Percentiles rank a stretch among this genome's conserved stretches.
Conservation (phyloP, 2,888 invertebrate species). For the Yponomeuta evonymella region DNA sequence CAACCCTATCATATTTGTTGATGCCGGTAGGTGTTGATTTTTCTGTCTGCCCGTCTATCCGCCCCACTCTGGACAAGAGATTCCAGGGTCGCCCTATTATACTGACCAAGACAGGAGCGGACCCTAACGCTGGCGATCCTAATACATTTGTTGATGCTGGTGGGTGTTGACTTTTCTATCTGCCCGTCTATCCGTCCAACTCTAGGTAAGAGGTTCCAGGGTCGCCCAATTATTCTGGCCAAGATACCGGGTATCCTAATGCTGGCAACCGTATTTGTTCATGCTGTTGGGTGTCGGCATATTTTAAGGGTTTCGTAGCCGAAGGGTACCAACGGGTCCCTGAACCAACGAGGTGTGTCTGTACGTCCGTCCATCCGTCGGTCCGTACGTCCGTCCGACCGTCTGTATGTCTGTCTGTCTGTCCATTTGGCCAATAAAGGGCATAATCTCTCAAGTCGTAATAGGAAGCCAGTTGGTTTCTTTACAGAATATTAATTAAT, state of each 20-base stretch:
- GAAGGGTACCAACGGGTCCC: too few relatives aligned
- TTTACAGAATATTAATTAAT: too few relatives aligned
- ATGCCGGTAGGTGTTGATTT: constrained; percentile 51
- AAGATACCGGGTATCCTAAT: constrained; percentile 68
- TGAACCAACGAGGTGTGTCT: too few relatives aligned
- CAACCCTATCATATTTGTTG: constrained; percentile 78
- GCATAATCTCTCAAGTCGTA: too few relatives aligned
- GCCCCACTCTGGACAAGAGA: constrained; percentile 63
- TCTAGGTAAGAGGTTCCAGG: constrained; percentile 75
- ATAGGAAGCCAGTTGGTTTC: too few relatives aligned
- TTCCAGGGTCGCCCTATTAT: constrained; percentile 72
- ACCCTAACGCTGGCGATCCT: constrained; percentile 65
- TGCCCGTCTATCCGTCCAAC: constrained; percentile 16
- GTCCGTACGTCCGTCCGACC: too few relatives aligned
- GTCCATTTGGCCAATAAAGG: too few relatives aligned
- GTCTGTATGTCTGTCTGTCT: too few relatives aligned
- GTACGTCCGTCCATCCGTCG: too few relatives aligned
- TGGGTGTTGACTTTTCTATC: neutral
- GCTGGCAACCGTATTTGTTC: constrained; percentile 41
- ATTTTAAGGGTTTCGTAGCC: too few relatives aligned
- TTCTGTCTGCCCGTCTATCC: neutral
- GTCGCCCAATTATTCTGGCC: constrained; percentile 67
- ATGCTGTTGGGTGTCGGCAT: too few relatives aligned
- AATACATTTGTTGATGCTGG: constrained; percentile 78
- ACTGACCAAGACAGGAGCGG: constrained; percentile 73